Percentiles rank a stretch among this genome's conserved stretches.
Evolutionary conservation across 2,888 invertebrate species (phyloP).

Genomic region (Erebia ligea): DNA sequence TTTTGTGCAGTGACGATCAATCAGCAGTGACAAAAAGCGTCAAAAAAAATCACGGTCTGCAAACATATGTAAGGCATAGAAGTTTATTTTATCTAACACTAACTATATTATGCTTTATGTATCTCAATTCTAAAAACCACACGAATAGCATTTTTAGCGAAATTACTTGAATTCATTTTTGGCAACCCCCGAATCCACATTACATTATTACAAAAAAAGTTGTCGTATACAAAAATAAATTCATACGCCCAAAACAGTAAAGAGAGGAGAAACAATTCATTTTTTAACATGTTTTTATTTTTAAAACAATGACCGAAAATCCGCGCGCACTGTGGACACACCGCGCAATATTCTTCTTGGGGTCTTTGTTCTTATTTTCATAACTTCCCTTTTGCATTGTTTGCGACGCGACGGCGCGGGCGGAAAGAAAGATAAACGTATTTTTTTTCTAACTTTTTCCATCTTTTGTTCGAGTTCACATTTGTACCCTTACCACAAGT

Average conservation of each 20-base stretch:
- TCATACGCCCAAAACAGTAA: constrained; percentile 15
- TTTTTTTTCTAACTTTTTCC: constrained; percentile 23
- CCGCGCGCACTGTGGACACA: constrained; percentile 18
- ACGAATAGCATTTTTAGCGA: background rate
- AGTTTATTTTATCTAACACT: too few relatives aligned
- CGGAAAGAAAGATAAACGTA: constrained; percentile 27
- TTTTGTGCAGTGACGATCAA: too few relatives aligned
- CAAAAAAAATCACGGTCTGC: too few relatives aligned
- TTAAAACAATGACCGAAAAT: constrained; percentile 30
- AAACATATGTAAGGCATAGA: too few relatives aligned
- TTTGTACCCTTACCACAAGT: background rate
- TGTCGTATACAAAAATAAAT: background rate
- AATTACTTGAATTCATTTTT: background rate
- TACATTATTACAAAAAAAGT: background rate
- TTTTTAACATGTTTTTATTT: constrained; percentile 5
- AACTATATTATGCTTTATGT: background rate
- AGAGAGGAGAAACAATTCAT: constrained; percentile 3
- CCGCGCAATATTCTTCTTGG: constrained; percentile 31
- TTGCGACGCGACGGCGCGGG: constrained; percentile 9
- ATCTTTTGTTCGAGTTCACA: constrained; percentile 31
- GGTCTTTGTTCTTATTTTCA: constrained; percentile 36
- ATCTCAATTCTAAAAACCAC: background rate
- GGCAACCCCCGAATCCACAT: constrained; percentile 4
- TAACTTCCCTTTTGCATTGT: constrained; percentile 34
- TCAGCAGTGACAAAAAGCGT: too few relatives aligned